phyloP scores from a whole-genome alignment of 2,113 vertebrate genomes.

The Thermophis baileyi region DNA sequence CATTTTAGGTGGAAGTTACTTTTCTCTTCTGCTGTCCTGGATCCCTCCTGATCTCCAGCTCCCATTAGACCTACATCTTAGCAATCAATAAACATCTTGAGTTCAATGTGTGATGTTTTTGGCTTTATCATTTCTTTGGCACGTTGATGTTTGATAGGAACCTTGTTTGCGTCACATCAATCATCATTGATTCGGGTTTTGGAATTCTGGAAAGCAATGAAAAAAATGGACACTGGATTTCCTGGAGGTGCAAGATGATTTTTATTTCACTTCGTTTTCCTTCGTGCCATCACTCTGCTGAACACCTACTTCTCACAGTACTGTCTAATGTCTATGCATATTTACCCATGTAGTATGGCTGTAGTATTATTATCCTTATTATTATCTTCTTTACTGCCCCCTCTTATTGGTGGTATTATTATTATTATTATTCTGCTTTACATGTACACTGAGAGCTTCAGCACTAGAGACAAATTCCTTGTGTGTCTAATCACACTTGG shows the following conservation, averaged over 20 bases:
- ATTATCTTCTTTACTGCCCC: no score
- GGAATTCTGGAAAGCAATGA: neutral
- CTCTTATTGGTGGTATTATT: no score
- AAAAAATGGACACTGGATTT: neutral
- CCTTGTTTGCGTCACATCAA: neutral
- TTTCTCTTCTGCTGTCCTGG: neutral
- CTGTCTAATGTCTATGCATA: no score
- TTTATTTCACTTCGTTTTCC: no score
- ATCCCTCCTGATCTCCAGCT: neutral
- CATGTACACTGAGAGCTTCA: no score
- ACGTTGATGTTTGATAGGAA: constrained; percentile 28
- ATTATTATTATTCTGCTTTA: no score
- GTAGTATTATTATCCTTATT: no score
- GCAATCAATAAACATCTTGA: constrained; percentile 35
- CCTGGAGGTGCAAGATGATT: neutral
- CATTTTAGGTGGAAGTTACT: neutral
- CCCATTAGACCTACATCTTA: neutral
- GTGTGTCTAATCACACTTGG: no score
- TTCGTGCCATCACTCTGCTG: no score
- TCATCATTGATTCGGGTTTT: neutral
- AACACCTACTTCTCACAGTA: no score
- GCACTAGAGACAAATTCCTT: no score
- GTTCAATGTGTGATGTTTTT: constrained; percentile 9
- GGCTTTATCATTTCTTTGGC: constrained; percentile 35
- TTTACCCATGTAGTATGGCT: no score